Conservation (phyloP, 1,140 invertebrate species). For the Dufourea novaeangliae region DNA sequence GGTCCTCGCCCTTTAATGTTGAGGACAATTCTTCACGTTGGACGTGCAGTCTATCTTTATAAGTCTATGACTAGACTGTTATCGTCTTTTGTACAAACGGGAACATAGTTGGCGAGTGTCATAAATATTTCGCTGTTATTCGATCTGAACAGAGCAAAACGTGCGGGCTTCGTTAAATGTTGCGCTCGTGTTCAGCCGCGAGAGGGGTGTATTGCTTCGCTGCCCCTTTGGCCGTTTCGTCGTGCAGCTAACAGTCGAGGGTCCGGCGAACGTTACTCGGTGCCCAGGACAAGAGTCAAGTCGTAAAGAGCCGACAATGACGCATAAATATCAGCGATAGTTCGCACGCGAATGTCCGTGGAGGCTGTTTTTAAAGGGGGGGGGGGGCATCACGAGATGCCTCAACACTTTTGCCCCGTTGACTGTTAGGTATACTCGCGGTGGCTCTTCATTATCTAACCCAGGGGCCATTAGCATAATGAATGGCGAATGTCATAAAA, state of each 20-base stretch:
- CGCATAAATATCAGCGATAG: slow-evolving; percentile 51
- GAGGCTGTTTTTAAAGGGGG: slow-evolving; percentile 6
- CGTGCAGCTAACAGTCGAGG: not conserved
- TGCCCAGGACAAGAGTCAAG: not conserved
- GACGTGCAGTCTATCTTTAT: no score
- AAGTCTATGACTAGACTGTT: no score
- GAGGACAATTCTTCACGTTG: no score
- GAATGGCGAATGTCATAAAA: slow-evolving; percentile 47
- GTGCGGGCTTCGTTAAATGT: not conserved
- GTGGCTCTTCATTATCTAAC: slow-evolving; percentile 49
- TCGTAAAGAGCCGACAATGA: slow-evolving; percentile 34
- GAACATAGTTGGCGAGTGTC: not conserved
- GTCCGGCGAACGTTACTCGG: not conserved
- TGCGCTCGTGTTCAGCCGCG: not conserved
- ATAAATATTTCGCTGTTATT: not conserved
- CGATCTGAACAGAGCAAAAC: not conserved
- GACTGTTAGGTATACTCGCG: slow-evolving; percentile 1
- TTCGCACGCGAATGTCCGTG: slow-evolving; percentile 35
- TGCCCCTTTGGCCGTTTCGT: slow-evolving; percentile 37
- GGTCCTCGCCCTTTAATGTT: no score
- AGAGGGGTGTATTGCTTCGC: slow-evolving; percentile 10
- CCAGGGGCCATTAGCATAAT: slow-evolving; percentile 37
- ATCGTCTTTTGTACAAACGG: no score
- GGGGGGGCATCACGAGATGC: not conserved
- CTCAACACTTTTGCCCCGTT: not conserved